A percentile compares a stretch with the other conserved stretches of the same genome.
These are phyloP conservation scores for Hypomecis atomaria DNA, from an alignment of 2,888 invertebrate species.

Conservation along the genomic window DNA sequence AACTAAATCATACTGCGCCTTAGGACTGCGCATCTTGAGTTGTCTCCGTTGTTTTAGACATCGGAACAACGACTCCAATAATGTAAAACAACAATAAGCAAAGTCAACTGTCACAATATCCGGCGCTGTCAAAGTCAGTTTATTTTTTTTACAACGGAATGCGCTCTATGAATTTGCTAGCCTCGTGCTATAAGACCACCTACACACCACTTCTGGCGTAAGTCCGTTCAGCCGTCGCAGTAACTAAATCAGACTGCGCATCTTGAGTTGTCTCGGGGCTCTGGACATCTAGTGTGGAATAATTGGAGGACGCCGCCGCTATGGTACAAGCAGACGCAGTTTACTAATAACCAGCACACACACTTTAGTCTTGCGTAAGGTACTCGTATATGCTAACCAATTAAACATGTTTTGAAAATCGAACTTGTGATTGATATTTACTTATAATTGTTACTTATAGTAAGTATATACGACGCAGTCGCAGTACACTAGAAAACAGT, in stretches of 20 bases:
- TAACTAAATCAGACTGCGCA: slow-evolving; percentile 43
- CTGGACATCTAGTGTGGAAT: slow-evolving; percentile 45
- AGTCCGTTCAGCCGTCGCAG: slow-evolving; percentile 9
- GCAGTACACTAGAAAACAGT: no score
- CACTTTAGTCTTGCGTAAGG: background rate
- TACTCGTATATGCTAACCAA: no score
- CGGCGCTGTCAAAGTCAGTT: background rate
- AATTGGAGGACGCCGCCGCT: slow-evolving; percentile 42
- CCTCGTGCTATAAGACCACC: background rate
- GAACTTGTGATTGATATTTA: no score
- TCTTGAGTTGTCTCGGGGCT: slow-evolving; percentile 37
- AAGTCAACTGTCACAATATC: no score
- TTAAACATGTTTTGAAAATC: no score
- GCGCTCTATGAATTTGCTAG: background rate
- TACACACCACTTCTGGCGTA: background rate
- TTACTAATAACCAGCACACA: background rate
- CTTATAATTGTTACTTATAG: no score
- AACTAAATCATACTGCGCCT: slow-evolving; percentile 45
- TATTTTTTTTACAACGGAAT: background rate
- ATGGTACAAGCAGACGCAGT: slow-evolving; percentile 15
- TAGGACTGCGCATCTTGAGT: slow-evolving; percentile 38
- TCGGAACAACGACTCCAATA: no score
- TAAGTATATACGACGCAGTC: no score
- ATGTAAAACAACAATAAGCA: no score
- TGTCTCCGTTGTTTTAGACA: slow-evolving; percentile 40